Evolutionary conservation across 2,797 vertebrate species (phyloP).

Genomic region (Xenentodon cancila): DNA sequence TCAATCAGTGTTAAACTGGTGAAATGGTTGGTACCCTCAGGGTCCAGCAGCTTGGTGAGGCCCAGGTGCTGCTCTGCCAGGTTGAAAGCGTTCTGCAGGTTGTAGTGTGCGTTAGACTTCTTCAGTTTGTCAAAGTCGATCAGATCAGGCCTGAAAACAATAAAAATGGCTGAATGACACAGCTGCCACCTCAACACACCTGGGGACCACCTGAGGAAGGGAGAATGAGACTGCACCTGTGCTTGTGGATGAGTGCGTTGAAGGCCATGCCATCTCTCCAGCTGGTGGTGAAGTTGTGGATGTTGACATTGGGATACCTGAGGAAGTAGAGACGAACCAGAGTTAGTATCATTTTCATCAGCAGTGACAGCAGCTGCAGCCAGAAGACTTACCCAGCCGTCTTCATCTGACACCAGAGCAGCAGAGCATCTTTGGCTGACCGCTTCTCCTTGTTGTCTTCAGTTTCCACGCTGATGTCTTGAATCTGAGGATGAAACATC

Average conservation of each 20-base stretch:
- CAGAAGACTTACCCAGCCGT: conserved; percentile 89
- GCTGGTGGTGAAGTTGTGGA: conserved; percentile 96
- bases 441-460: conserved; percentile 98
- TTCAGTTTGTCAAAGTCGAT: conserved; percentile 98
- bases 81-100: conserved; percentile 98
- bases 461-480: conserved; percentile 96
- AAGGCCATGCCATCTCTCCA: conserved; percentile 98
- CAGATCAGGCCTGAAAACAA: conserved; percentile 88
- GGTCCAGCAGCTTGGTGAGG: conserved; percentile 94
- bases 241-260: conserved; percentile 96
- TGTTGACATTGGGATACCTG: conserved; percentile 97
- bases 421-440: conserved; percentile 95
- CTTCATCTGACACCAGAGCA: conserved; percentile 99
- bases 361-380: background rate
- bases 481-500: conserved; percentile 82
- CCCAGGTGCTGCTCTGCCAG: conserved; percentile 96
- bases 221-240: conserved; percentile 66
- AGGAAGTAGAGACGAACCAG: conserved; percentile 4
- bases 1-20: too few species aligned
- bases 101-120: conserved; percentile 98
- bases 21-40: conserved; percentile 82
- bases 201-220: background rate
- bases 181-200: background rate
- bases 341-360: background rate
- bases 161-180: too few species aligned